A percentile compares a stretch with the other conserved stretches of the same genome.
Conservation (phyloP, 2,113 vertebrate genomes). For the Psittacula cyanocephala region DNA sequence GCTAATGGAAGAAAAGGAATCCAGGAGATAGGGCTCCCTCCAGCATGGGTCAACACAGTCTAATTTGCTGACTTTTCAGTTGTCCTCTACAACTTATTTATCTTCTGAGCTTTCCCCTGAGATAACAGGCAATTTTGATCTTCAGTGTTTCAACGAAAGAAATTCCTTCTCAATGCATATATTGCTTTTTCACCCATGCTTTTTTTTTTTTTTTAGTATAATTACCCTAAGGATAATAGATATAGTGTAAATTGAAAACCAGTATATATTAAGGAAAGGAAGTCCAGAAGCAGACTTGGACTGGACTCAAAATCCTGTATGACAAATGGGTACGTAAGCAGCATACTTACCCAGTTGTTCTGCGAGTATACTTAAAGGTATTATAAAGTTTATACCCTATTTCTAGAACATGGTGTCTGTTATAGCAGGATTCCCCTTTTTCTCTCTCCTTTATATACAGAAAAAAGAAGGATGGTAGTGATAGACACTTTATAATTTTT, state of each 20-base stretch:
- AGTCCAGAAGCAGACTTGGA: background rate
- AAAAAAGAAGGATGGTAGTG: background rate
- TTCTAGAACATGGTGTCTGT: background rate
- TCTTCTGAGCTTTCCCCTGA: background rate
- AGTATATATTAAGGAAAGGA: background rate
- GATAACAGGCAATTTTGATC: background rate
- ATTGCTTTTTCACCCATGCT: background rate
- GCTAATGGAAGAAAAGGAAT: background rate
- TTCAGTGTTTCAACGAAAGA: background rate
- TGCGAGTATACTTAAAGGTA: background rate
- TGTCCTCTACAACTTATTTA: background rate
- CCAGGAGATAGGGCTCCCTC: background rate
- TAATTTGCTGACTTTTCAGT: slow-evolving; percentile 1
- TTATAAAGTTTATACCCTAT: background rate
- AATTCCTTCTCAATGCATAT: slow-evolving; percentile 1
- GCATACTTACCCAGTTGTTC: background rate
- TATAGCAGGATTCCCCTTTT: background rate
- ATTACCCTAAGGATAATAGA: background rate
- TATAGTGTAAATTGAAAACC: background rate
- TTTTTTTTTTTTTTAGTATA: background rate
- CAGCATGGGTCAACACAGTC: background rate
- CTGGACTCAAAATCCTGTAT: background rate
- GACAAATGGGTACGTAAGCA: background rate
- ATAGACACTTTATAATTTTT: background rate
- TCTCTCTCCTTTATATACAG: background rate